Conservation (phyloP, 1,140 invertebrate genomes). For the Mesaphorura yosii region DNA sequence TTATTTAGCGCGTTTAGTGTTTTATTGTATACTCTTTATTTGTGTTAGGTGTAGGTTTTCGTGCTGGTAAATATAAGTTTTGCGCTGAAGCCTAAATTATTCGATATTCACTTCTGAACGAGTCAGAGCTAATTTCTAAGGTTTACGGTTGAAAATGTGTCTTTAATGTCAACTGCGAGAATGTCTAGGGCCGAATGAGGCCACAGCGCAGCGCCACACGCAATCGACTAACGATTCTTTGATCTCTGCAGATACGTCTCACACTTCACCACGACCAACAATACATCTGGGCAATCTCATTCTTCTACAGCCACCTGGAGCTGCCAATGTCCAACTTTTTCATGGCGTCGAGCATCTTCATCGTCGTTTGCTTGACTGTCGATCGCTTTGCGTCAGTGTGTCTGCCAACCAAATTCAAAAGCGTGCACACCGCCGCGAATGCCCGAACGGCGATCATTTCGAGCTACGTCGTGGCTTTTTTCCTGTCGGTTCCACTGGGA, state of each 20-base stretch:
- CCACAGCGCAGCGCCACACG: no score
- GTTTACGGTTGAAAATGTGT: no score
- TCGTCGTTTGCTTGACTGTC: slow-evolving; percentile 40
- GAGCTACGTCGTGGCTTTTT: slow-evolving; percentile 35
- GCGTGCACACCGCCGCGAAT: slow-evolving; percentile 35
- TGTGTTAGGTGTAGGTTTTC: no score
- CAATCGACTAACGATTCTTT: background rate
- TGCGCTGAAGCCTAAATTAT: no score
- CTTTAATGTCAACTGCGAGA: no score
- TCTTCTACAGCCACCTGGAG: slow-evolving; percentile 37
- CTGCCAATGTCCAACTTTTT: slow-evolving; percentile 37
- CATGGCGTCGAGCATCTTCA: slow-evolving; percentile 40
- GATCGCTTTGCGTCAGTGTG: slow-evolving; percentile 40
- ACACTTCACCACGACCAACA: slow-evolving; percentile 8
- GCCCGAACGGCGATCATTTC: slow-evolving; percentile 34
- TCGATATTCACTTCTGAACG: no score
- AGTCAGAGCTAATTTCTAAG: no score
- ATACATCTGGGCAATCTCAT: slow-evolving; percentile 24
- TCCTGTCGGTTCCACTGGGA: slow-evolving; percentile 36
- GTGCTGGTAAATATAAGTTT: no score
- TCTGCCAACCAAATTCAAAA: slow-evolving; percentile 36
- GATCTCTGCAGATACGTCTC: slow-evolving; percentile 23
- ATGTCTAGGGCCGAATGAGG: no score
- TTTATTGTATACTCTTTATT: no score
- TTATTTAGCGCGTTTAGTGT: no score